Evolutionary conservation across 2,113 vertebrate species (phyloP), one percentile per base, ranked within the genome.

Genomic region (Jaculus jaculus): DNA sequence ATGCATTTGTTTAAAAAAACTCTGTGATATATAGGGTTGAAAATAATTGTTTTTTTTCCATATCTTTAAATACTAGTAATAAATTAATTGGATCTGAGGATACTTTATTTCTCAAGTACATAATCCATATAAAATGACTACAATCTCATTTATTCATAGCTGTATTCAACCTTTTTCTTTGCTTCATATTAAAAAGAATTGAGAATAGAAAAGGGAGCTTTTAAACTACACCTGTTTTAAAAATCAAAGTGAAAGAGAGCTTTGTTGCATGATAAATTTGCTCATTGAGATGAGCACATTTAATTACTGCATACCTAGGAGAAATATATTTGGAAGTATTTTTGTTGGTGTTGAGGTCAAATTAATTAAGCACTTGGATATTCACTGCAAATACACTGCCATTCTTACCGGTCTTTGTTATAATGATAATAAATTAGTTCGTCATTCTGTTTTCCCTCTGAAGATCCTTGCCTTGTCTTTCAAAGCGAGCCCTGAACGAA

Each of bases 331-430:
- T 86, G 26, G n/a, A 94, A 96, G 58, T 28, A n/a, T 34, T 92
- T 96, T 89, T 73, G 26, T 82, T 91, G 74, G 32, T 79, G 13
- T 90, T 28, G 3, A 90, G 90, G 90, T 95, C 82, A 96, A 93
- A 95, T 95, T 92, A 94, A 94, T 95, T 93, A 92, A 65, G 51
- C 74, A 78, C 84, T 93, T 90, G 23, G 79, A 84, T 84, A 94
- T 89, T 69, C 90, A 87, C 58, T 26, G 81, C 32, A 94, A 92
- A 84, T 93, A 84, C 10, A 23, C 26, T 78, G 7, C 87, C 32
- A 82, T 89, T 91, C 51, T 61, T 89, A 68, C 63, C 83, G 21
- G 20, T 74, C 72, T 84, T 87, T 39, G 4, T 79, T 74, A 16
- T 91, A 92, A 65, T 78, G 89, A 47, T 85, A 91, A 47, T 82